Percentiles rank a stretch among this genome's conserved stretches.
These are phyloP conservation scores for Palythoa grandis DNA, from an alignment of 92 coral and sea anemone species.

Conservation along the genomic window DNA sequence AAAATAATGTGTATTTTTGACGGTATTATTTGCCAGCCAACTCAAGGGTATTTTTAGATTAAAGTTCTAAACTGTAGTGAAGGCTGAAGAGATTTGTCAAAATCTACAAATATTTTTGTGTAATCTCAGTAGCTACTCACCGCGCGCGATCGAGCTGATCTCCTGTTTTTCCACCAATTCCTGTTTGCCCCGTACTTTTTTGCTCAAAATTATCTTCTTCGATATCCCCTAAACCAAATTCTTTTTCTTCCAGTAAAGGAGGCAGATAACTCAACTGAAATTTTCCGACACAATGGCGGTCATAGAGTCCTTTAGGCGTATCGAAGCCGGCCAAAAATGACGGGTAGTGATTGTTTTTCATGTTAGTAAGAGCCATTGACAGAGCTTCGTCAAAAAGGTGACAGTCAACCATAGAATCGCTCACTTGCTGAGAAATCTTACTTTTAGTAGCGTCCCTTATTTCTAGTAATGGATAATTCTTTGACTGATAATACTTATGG, in stretches of 20 bases:
- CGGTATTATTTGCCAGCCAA: slow-evolving; percentile 51
- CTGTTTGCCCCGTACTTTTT: slow-evolving; percentile 63
- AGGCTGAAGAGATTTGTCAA: slow-evolving; percentile 44
- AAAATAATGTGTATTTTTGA: slow-evolving; percentile 55
- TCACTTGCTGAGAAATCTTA: slow-evolving; percentile 83
- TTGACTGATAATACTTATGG: slow-evolving; percentile 79
- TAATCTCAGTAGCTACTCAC: slow-evolving; percentile 57
- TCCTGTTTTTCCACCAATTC: slow-evolving; percentile 55
- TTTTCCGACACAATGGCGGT: slow-evolving; percentile 63
- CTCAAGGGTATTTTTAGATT: slow-evolving; percentile 57
- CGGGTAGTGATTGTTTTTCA: slow-evolving; percentile 81
- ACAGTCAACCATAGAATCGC: slow-evolving; percentile 76
- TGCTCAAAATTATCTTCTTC: slow-evolving; percentile 86
- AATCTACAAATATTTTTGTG: slow-evolving; percentile 28
- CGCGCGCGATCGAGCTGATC: slow-evolving; percentile 61
- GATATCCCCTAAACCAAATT: slow-evolving; percentile 81
- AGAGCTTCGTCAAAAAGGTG: slow-evolving; percentile 85
- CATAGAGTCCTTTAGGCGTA: slow-evolving; percentile 57
- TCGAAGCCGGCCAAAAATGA: slow-evolving; percentile 72
- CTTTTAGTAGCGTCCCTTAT: slow-evolving; percentile 72
- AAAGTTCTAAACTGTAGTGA: slow-evolving; percentile 50
- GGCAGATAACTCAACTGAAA: slow-evolving; percentile 83
- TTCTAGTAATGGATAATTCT: slow-evolving; percentile 63
- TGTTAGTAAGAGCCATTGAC: slow-evolving; percentile 72
- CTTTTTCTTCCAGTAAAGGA: slow-evolving; percentile 95